phyloP scores from a whole-genome alignment of 2,888 invertebrate genomes.

The Archips crataeganus region DNA sequence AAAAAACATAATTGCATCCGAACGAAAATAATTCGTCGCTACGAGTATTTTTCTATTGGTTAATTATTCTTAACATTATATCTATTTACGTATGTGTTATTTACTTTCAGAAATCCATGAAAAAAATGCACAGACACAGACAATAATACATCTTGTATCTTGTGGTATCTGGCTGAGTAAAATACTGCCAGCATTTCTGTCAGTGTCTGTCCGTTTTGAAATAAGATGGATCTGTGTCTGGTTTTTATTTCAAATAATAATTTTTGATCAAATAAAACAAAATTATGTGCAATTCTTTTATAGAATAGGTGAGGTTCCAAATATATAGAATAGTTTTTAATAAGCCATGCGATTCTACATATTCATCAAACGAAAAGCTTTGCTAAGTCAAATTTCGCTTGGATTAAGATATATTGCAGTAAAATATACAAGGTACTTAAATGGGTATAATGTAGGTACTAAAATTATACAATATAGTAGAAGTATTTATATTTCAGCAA shows the following conservation, averaged over 20 bases:
- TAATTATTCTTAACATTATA: conserved; percentile 76
- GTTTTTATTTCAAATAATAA: conserved; percentile 54
- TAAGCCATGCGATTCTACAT: conserved; percentile 76
- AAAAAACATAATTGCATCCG: conserved; percentile 72
- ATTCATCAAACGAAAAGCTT: conserved; percentile 66
- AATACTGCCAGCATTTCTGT: conserved; percentile 16
- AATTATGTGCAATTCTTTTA: conserved; percentile 45
- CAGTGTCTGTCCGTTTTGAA: conserved; percentile 44
- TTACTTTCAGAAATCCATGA: conserved; percentile 74
- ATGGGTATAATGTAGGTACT: conserved; percentile 81
- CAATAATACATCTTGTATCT: conserved; percentile 19
- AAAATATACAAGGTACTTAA: conserved; percentile 79
- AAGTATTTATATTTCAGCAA: conserved; percentile 78
- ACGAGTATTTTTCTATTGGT: conserved; percentile 78
- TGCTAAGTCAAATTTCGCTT: conserved; percentile 73
- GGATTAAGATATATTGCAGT: conserved; percentile 76
- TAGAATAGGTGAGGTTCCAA: conserved; percentile 49
- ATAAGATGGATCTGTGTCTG: conserved; percentile 77
- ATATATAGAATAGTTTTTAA: conserved; percentile 60
- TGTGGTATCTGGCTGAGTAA: not conserved
- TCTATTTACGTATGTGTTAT: conserved; percentile 84
- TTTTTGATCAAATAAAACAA: conserved; percentile 46
- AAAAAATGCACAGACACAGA: conserved; percentile 50
- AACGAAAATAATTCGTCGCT: conserved; percentile 74
- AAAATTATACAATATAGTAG: conserved; percentile 82